A percentile compares a stretch with the other conserved stretches of the same genome.
Conservation (phyloP, 2,888 invertebrate genomes). For the Polyommatus icarus region DNA sequence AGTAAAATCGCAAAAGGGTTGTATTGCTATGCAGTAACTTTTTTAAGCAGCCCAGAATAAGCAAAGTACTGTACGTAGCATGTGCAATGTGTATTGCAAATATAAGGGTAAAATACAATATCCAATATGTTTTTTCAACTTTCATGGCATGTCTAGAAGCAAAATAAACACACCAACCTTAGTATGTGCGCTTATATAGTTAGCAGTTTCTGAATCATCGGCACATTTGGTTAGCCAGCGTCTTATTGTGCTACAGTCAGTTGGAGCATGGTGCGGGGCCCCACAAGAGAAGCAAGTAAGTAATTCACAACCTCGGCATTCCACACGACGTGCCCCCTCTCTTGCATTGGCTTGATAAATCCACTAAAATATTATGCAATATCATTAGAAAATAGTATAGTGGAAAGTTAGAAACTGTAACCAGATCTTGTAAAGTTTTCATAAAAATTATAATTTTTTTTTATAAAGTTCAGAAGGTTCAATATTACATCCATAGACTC, state of each 20-base stretch:
- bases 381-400: background rate
- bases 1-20: no score
- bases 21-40: no score
- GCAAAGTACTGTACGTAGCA: no score
- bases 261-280: conserved; percentile 98
- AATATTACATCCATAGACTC: no score
- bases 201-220: conserved; percentile 99
- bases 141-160: background rate
- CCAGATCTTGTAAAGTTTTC: background rate
- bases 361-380: conserved; percentile 60
- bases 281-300: conserved; percentile 98
- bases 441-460: no score
- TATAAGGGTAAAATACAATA: background rate
- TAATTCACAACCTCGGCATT: conserved; percentile 93
- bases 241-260: conserved; percentile 96
- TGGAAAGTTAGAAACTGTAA: background rate
- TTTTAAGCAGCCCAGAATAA: no score
- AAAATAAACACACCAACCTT: conserved; percentile 79
- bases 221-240: conserved; percentile 99
- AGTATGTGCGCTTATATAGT: conserved; percentile 99
- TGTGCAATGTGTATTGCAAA: background rate
- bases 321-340: conserved; percentile 86
- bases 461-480: no score
- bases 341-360: conserved; percentile 93
- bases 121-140: background rate